Percentiles rank a stretch among this genome's conserved stretches.
Evolutionary conservation across 2,888 invertebrate species (phyloP).

Genomic region (Anoncus sp.): DNA sequence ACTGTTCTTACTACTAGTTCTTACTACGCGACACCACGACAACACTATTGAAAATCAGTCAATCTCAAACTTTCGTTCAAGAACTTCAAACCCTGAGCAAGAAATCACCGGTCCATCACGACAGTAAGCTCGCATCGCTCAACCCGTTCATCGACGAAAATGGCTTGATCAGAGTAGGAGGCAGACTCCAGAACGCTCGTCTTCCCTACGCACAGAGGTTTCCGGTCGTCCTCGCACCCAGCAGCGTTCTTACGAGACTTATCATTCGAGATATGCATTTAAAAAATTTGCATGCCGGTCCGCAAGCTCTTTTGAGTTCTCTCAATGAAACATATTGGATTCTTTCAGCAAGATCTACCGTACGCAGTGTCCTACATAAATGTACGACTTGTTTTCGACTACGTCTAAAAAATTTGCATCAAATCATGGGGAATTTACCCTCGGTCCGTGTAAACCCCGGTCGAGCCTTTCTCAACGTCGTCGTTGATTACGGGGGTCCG

Average conservation of each 20-base stretch:
- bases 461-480: slow-evolving; percentile 45
- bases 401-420: slow-evolving; percentile 7
- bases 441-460: slow-evolving; percentile 22
- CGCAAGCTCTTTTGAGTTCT: slow-evolving; percentile 7
- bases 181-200: slow-evolving; percentile 44
- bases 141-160: slow-evolving; percentile 57
- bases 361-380: slow-evolving; percentile 36
- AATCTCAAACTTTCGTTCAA: slow-evolving; percentile 3
- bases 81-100: slow-evolving; percentile 1
- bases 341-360: slow-evolving; percentile 11
- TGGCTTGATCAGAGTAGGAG: slow-evolving; percentile 62
- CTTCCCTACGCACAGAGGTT: slow-evolving; percentile 19
- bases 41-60: background rate
- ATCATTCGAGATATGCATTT: slow-evolving; percentile 46
- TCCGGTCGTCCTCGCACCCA: slow-evolving; percentile 31
- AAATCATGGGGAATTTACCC: slow-evolving; percentile 49
- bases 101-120: background rate
- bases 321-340: slow-evolving; percentile 37
- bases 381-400: slow-evolving; percentile 29
- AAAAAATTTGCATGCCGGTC: slow-evolving; percentile 38
- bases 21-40: background rate
- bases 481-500: slow-evolving; percentile 50
- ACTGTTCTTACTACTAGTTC: too few relatives aligned
- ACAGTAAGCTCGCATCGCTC: slow-evolving; percentile 24
- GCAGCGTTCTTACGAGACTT: slow-evolving; percentile 16